Base-by-base conservation (phyloP, 2,797 vertebrate genomes). In the Hoplostethus atlanticus region DNA sequence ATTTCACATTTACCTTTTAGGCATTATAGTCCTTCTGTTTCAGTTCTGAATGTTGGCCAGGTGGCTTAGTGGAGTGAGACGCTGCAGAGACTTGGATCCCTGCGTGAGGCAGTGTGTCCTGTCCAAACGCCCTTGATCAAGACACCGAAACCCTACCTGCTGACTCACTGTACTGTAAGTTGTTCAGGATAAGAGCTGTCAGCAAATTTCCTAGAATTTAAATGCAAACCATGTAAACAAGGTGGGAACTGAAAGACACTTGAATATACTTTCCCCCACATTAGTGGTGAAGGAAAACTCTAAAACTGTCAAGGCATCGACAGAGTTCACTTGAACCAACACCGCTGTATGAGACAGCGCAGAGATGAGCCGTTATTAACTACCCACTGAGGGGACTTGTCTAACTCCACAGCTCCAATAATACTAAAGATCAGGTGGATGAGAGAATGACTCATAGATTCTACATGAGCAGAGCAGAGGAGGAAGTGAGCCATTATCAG, bases 361-460 rank as follows among this genome's bases (percentile, higher is more conserved):
- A 55, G 6, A 51, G 53, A 44, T n/a, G 40, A 57, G n/a, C 3
- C 28, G 28, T 15, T 9, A n/a, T 13, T 6, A 38, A 34, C 44
- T 16, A 25, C 16, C 9, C 68, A 30, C 30, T 44, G 16, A 17
- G 64, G 11, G 40, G 13, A 70, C n/a, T 30, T 2, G 30, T 62
- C 47, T 21, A 36, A n/a, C 31, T 47, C 38, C 52, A 56, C 50
- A 64, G 71, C 72, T 73, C 76, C 31, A 68, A 13, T 56, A 59
- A 53, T 68, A 52, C 52, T 64, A 15, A 46, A 61, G 46, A 64
- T 76, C 48, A 68, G 16, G 36, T 48, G 15, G 12, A 30, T 59
- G 48, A 73, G 58, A 42, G 38, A 65, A 55, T 56, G 31, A 61
- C 52, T 66, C 21, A 54, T 17, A 54, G 13, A 56, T 71, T 55